These are phyloP conservation scores for Andricus grossulariae DNA, from an alignment of 1,140 invertebrate genomes.

Conservation along the genomic window DNA sequence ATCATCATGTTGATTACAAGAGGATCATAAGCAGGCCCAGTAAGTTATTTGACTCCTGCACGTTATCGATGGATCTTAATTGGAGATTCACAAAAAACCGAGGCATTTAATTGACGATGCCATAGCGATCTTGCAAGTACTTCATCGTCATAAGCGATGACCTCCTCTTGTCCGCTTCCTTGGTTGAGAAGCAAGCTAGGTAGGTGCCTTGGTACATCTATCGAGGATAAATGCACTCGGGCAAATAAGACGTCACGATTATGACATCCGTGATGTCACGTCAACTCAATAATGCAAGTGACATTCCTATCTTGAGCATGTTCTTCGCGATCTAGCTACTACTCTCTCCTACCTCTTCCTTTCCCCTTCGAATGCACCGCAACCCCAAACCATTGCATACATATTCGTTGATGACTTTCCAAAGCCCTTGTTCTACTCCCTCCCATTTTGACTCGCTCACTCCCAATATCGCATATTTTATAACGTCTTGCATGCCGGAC, in stretches of 20 bases:
- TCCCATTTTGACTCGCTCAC: no score
- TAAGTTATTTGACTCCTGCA: not conserved
- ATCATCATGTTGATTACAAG: not conserved
- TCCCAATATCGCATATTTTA: no score
- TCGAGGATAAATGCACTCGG: slow-evolving; percentile 12
- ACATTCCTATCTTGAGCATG: slow-evolving; percentile 23
- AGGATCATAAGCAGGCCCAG: not conserved
- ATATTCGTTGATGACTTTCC: no score
- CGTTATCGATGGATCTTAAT: slow-evolving; percentile 9
- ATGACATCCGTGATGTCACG: not conserved
- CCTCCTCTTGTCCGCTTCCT: not conserved
- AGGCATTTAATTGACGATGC: slow-evolving; percentile 7
- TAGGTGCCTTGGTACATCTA: not conserved
- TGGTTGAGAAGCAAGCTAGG: not conserved
- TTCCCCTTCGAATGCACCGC: no score
- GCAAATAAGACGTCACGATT: slow-evolving; percentile 16
- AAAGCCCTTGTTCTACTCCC: no score
- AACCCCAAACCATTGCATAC: no score
- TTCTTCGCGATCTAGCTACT: slow-evolving; percentile 2
- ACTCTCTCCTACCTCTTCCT: not conserved
- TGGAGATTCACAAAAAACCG: not conserved
- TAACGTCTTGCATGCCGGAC: no score
- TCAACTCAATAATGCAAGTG: slow-evolving; percentile 10
- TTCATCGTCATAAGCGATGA: not conserved
- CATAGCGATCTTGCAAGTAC: not conserved